A percentile compares a stretch with the other conserved stretches of the same genome.
These are phyloP conservation scores for Borostomias antarcticus DNA, from an alignment of 2,797 vertebrate species.

Conservation along the genomic window DNA sequence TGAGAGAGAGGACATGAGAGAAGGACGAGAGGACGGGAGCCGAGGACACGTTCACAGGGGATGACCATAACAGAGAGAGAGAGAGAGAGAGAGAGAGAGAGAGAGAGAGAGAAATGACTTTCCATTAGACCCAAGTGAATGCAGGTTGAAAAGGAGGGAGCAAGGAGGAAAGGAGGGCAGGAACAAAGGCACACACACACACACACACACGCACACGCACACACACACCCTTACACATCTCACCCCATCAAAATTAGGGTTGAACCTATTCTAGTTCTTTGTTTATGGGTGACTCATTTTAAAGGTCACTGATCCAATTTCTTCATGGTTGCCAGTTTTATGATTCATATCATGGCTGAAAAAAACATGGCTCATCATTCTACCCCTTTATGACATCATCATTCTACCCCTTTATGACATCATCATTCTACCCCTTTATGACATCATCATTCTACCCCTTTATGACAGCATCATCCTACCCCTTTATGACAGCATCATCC, in stretches of 20 bases:
- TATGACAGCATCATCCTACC: too few relatives aligned
- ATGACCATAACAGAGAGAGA: slow-evolving; percentile 10
- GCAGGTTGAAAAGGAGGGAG: neutral
- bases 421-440: too few relatives aligned
- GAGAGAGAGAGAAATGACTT: neutral
- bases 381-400: too few relatives aligned
- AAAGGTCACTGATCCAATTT: slow-evolving; percentile 20
- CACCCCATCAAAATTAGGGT: too few relatives aligned
- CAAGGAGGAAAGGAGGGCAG: neutral
- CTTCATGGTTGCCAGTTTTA: slow-evolving; percentile 18
- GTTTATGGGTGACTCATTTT: too few relatives aligned
- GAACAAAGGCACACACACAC: slow-evolving; percentile 29
- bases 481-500: too few relatives aligned
- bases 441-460: too few relatives aligned
- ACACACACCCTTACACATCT: too few relatives aligned
- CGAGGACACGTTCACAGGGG: slow-evolving; percentile 2
- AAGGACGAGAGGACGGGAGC: too few relatives aligned
- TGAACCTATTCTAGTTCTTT: too few relatives aligned
- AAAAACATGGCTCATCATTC: slow-evolving; percentile 29
- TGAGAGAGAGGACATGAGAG: slow-evolving; percentile 7
- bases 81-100: slow-evolving; percentile 11
- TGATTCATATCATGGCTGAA: too few relatives aligned
- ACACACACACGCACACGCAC: neutral
- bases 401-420: too few relatives aligned
- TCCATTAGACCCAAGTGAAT: neutral